Percentiles rank a stretch among this genome's conserved stretches.
Conservation (phyloP, 2,113 vertebrate genomes). For the Amblyopsis rosae region DNA sequence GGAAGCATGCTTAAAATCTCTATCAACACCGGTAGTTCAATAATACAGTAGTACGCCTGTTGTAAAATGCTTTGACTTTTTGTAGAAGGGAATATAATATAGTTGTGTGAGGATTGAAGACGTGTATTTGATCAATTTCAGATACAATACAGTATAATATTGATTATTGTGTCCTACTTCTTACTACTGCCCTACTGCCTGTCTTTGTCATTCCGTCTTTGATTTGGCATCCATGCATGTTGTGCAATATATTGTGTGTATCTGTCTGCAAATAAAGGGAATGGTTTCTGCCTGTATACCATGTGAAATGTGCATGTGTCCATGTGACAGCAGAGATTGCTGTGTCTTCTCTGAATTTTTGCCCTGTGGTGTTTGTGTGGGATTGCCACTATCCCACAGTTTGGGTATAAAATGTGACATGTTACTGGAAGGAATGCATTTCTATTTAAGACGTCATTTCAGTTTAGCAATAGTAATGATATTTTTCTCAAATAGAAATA, state of each 20-base stretch:
- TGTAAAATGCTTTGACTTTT: too few relatives aligned
- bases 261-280: conserved; percentile 65
- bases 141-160: conserved; percentile 10
- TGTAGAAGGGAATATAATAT: too few relatives aligned
- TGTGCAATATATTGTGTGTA: conserved; percentile 60
- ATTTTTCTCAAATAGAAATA: neutral
- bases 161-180: conserved; percentile 20
- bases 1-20: neutral
- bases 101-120: too few relatives aligned
- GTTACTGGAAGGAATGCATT: too few relatives aligned
- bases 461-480: neutral
- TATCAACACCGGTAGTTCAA: conserved; percentile 1
- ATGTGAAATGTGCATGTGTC: conserved; percentile 51
- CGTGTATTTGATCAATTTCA: neutral
- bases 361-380: conserved; percentile 14
- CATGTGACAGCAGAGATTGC: conserved; percentile 39
- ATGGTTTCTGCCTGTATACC: conserved; percentile 58
- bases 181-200: conserved; percentile 31
- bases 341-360: conserved; percentile 33
- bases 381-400: conserved; percentile 40
- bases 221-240: conserved; percentile 71
- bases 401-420: neutral
- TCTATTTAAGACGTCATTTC: neutral
- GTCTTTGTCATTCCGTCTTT: conserved; percentile 45
- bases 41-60: neutral